Base-by-base conservation (phyloP, 2,888 invertebrate genomes). In the Drosophila leonis region DNA sequence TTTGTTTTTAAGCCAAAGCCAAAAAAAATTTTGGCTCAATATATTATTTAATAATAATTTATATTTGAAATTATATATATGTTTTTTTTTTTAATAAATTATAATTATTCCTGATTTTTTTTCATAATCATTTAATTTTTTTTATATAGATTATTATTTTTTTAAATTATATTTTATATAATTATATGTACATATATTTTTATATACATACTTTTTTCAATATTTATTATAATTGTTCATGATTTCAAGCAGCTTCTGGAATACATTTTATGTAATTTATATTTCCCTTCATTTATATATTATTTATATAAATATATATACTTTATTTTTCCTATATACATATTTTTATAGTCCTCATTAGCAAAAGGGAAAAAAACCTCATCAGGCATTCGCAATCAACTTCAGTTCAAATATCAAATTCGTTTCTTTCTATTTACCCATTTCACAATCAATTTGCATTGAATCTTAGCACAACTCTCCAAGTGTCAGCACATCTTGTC, bases 401-500 rank as follows among this genome's bases (percentile, higher is more conserved):
- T 55, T 42, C 8, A 10, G 4, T 7, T 31, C 12, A 1, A 7
- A 31, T 42, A 31, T n/a, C 5, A 18, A n/a, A 35, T 18, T 24
- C n/a, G 12, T 12, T 46, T 57, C 24, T 0, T 35, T 27, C 24
- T 1, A 24, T 46, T 57, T 27, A 55, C 24, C 42, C 48, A 42
- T 52, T 51, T 55, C 57, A 72, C 57, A 72, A 71, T 63, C 54
- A 66, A 73, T 71, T 55, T 37, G 2, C 18, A 51, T 54, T 46
- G 41, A 37, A 44, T 39, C 7, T 6, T 12, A 61, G 46, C 37
- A 51, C 49, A 66, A 37, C 39, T 63, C 65, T n/a, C 29, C 44
- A 60, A 56, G 37, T 79, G 68, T 65, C 77, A 69, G 44, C 64
- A 49, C 24, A 29, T 48, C 72, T 39, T 57, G 64, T 48, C 29